Base-by-base conservation (phyloP, 2,113 vertebrate genomes). In the Myanophis thanlyinensis region DNA sequence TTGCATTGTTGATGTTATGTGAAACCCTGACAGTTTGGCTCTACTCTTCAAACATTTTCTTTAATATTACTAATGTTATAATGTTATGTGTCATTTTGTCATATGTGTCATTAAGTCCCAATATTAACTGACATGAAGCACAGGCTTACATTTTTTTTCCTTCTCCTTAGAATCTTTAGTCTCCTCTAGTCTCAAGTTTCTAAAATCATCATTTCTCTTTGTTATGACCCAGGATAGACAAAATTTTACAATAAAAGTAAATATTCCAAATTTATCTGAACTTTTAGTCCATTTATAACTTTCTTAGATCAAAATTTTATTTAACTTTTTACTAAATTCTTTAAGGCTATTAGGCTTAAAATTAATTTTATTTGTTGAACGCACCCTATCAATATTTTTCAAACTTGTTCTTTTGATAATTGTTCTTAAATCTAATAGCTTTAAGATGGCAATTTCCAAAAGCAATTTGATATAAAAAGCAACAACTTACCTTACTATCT, bases 401-500 rank as follows among this genome's bases (percentile, higher is more conserved):
- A 80, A 80, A 80, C 18, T 80, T 80, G 3, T 73, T 35, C 4
- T 80, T 80, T 18, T 40, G 35, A 44, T 8, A 40, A 3, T 80
- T 35, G n/a, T n/a, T n/a, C n/a, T n/a, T n/a, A n/a, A n/a, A n/a
- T 44, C 18, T 44, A 80, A 80, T 44, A 80, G 7, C 7, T 80
- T 40, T 87, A 2, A 13, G 91, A n/a, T 53, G 93, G 90, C 54
- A 88, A 80, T 13, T 27, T 90, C 89, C 73, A 7, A 4, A 89
- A 59, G 30, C 20, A n/a, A 56, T 48, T 27, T 30, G 49, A 95
- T 92, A 35, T 49, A 91, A 48, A 96, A 95, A 92, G 0, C 15
- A 86, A 80, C n/a, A 93, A 98, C 98, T 99, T 96, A 99, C 99
- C 98, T 98, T 96, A 80, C 96, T 95, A 94, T 98, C 97, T 93